Conservation (phyloP, 2,797 vertebrate species). For the Limnodromus scolopaceus region DNA sequence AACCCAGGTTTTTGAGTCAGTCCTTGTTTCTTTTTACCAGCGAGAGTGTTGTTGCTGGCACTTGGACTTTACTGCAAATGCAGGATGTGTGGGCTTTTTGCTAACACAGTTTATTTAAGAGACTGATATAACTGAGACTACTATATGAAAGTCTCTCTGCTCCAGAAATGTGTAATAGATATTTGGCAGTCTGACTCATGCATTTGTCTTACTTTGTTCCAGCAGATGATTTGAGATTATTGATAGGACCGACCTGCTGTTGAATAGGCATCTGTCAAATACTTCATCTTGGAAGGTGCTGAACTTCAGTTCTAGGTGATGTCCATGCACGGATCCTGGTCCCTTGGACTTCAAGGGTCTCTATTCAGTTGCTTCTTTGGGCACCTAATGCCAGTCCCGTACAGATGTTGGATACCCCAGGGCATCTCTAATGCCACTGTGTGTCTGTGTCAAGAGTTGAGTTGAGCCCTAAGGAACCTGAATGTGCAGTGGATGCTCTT, state of each 20-base stretch:
- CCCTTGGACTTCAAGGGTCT: not conserved
- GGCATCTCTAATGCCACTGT: not conserved
- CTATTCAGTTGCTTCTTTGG: not conserved
- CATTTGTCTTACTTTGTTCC: conserved; percentile 16
- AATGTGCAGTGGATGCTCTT: not conserved
- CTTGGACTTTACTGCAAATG: conserved; percentile 42
- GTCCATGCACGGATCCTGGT: not conserved
- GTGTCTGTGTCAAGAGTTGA: not conserved
- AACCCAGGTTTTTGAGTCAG: not conserved
- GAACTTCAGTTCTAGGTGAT: not conserved
- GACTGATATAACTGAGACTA: conserved; percentile 31
- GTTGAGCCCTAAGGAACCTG: not conserved
- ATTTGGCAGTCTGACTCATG: not conserved
- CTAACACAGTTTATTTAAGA: conserved; percentile 40
- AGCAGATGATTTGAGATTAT: not conserved
- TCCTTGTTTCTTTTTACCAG: conserved; percentile 1
- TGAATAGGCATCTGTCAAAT: not conserved
- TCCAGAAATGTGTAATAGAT: conserved; percentile 23
- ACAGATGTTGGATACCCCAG: not conserved
- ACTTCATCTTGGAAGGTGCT: not conserved
- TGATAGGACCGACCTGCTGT: not conserved
- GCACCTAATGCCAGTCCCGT: accelerated
- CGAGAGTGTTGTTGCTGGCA: conserved; percentile 58
- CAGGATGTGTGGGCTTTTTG: conserved; percentile 55
- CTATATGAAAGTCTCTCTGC: conserved; percentile 25